phyloP scores from a whole-genome alignment of 1,140 invertebrate species.

The Neodiprion pinetum region DNA sequence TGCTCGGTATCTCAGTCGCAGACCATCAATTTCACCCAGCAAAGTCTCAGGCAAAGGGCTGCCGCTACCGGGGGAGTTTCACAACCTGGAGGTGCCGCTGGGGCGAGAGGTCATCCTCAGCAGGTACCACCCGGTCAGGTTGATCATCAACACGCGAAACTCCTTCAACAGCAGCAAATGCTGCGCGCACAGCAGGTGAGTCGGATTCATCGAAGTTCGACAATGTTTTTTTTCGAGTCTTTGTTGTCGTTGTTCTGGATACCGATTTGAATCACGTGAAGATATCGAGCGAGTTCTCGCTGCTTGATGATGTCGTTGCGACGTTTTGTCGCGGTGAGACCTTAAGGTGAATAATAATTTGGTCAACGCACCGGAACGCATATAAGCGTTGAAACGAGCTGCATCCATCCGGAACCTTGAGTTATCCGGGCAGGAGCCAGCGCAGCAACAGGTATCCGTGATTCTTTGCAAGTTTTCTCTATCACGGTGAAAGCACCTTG shows the following conservation, averaged over 20 bases:
- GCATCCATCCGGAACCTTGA: neutral
- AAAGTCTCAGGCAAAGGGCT: constrained; percentile 66
- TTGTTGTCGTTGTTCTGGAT: too few relatives aligned
- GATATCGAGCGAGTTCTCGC: too few relatives aligned
- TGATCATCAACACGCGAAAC: constrained; percentile 68
- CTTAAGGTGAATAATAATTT: neutral
- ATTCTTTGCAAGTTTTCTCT: neutral
- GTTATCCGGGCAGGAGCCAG: neutral
- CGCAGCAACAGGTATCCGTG: constrained; percentile 3
- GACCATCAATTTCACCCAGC: constrained; percentile 84
- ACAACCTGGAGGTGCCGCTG: constrained; percentile 38
- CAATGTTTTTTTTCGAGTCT: too few relatives aligned
- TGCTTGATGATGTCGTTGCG: too few relatives aligned
- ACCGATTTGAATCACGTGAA: too few relatives aligned
- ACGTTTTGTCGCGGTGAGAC: too few relatives aligned
- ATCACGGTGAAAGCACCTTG: neutral
- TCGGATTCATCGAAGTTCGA: neutral
- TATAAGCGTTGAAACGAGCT: neutral
- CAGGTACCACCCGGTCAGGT: constrained; percentile 51
- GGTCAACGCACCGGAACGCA: neutral
- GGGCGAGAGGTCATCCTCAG: constrained; percentile 48
- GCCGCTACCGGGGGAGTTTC: constrained; percentile 51
- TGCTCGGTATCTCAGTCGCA: constrained; percentile 78
- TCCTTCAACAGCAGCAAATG: constrained; percentile 68
- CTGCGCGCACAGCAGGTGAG: constrained; percentile 64